Percentiles rank a stretch among this genome's conserved stretches.
Evolutionary conservation across 2,888 invertebrate genomes (phyloP).

Genomic region (Lycia hirtaria): DNA sequence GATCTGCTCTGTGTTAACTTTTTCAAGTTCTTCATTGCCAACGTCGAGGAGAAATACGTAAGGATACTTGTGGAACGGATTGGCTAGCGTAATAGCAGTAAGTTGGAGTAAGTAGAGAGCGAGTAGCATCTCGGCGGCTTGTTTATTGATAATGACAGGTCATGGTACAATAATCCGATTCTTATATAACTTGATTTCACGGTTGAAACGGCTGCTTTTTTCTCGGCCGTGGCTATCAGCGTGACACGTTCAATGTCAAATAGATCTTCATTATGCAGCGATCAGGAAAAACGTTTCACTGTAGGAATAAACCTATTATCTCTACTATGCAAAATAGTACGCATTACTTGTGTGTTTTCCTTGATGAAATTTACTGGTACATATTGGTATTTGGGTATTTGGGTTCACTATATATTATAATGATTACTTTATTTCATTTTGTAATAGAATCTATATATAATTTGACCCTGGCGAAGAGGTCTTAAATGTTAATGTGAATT

Average conservation of each 20-base stretch:
- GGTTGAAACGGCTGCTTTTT: constrained; percentile 71
- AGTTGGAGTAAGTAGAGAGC: constrained; percentile 65
- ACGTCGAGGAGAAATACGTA: constrained; percentile 75
- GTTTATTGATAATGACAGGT: constrained; percentile 57
- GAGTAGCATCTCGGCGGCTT: constrained; percentile 47
- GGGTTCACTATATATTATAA: too few species aligned
- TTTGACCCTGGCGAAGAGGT: too few species aligned
- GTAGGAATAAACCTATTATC: constrained; percentile 24
- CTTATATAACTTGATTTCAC: constrained; percentile 76
- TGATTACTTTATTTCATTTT: too few species aligned
- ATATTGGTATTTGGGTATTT: too few species aligned
- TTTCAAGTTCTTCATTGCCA: constrained; percentile 78
- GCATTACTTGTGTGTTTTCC: neutral
- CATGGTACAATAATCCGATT: constrained; percentile 65
- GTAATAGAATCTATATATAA: too few species aligned
- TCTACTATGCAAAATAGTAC: neutral
- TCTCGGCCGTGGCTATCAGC: constrained; percentile 62
- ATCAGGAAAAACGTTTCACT: constrained; percentile 54
- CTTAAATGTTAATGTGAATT: too few species aligned
- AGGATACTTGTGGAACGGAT: constrained; percentile 76
- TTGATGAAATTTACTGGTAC: too few species aligned
- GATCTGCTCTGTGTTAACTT: constrained; percentile 71
- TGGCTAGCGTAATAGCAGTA: constrained; percentile 53
- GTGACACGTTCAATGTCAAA: constrained; percentile 69
- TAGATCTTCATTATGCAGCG: constrained; percentile 48